Percentiles rank a stretch among this genome's conserved stretches.
phyloP scores from a whole-genome alignment of 2,888 invertebrate species.

The Mythimna vitellina region DNA sequence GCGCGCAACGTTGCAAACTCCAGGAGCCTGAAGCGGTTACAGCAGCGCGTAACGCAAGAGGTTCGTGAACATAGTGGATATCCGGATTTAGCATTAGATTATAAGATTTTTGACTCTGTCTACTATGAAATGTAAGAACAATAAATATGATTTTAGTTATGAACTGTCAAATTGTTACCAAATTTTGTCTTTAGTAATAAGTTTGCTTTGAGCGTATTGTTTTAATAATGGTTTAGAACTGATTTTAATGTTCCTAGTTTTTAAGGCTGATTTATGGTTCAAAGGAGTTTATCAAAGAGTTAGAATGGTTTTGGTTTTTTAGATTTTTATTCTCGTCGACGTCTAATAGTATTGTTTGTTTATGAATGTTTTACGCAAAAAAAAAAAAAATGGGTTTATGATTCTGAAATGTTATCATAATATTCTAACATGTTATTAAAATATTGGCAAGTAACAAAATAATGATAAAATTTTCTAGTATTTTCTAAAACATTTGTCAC shows the following conservation, averaged over 20 bases:
- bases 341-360: neutral
- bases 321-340: neutral
- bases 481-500: neutral
- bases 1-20: too few relatives aligned
- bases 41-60: too few relatives aligned
- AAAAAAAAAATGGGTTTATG: neutral
- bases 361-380: neutral
- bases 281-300: constrained; percentile 34
- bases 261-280: constrained; percentile 55
- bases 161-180: constrained; percentile 32
- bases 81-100: neutral
- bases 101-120: constrained; percentile 15
- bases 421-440: neutral
- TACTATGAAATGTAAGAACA: constrained; percentile 34
- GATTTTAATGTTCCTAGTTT: constrained; percentile 38
- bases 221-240: constrained; percentile 36
- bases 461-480: constrained; percentile 19
- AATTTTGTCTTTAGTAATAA: constrained; percentile 8
- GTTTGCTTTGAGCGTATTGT: constrained; percentile 32
- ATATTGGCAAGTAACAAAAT: neutral
- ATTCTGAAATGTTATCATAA: neutral
- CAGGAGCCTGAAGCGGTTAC: too few relatives aligned
- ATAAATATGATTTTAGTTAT: constrained; percentile 43
- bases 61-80: too few relatives aligned
- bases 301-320: constrained; percentile 39